A percentile compares a stretch with the other conserved stretches of the same genome.
Evolutionary conservation across 2,113 vertebrate species (phyloP).

Genomic region (Emydocephalus ijimae): DNA sequence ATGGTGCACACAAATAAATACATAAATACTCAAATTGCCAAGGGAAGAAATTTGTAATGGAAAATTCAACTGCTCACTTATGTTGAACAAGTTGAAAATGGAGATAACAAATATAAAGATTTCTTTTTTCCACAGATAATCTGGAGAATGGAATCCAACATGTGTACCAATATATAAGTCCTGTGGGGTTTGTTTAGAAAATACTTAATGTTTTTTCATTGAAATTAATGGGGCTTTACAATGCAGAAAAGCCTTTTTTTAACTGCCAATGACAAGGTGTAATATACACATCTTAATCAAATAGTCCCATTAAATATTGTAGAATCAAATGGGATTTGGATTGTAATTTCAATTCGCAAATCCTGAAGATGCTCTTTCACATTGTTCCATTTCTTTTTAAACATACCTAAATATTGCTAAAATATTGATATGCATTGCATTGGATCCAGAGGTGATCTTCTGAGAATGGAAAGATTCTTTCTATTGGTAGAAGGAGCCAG

Average conservation of each 20-base stretch:
- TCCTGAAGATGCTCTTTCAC: not conserved
- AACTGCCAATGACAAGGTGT: conserved; percentile 23
- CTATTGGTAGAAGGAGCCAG: not conserved
- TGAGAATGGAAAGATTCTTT: not conserved
- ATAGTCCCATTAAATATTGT: not conserved
- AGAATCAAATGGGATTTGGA: not conserved
- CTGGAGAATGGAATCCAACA: not conserved
- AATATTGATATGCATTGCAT: conserved; percentile 31
- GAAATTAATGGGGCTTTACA: not conserved
- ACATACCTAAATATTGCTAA: conserved; percentile 48
- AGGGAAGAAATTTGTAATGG: conserved; percentile 28
- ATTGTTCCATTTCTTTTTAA: conserved; percentile 32
- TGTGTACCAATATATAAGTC: not conserved
- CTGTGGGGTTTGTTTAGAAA: not conserved
- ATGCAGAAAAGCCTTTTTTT: conserved; percentile 24
- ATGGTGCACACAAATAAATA: conserved; percentile 48
- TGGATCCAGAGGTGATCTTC: not conserved
- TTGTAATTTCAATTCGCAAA: not conserved
- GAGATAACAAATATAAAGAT: conserved; percentile 23
- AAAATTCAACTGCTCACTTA: conserved; percentile 36
- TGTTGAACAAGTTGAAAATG: conserved; percentile 27
- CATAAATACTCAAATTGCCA: conserved; percentile 44
- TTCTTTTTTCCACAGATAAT: conserved; percentile 43
- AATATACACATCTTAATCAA: not conserved
- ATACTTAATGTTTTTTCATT: not conserved